phyloP scores from a whole-genome alignment of 2,797 vertebrate genomes.

The Rallus crepitans region DNA sequence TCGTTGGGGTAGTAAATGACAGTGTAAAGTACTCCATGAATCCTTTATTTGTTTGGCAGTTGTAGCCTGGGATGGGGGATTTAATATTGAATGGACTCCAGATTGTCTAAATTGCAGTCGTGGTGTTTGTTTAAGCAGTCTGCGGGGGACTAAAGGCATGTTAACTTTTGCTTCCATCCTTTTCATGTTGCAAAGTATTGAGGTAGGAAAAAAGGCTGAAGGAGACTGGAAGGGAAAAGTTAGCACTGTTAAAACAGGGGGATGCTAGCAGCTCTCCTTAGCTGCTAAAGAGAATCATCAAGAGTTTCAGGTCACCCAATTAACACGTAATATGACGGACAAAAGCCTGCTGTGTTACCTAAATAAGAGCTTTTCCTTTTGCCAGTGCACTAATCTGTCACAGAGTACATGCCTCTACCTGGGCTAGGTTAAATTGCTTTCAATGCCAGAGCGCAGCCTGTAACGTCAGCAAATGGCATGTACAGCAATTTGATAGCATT shows the following conservation, averaged over 20 bases:
- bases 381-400: constrained; percentile 23
- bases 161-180: constrained; percentile 77
- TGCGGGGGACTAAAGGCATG: constrained; percentile 70
- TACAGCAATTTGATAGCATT: constrained; percentile 28
- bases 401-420: constrained; percentile 24
- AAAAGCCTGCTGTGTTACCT: constrained; percentile 56
- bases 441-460: constrained; percentile 54
- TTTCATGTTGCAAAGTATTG: constrained; percentile 65
- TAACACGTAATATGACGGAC: constrained; percentile 39
- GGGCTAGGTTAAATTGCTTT: constrained; percentile 11
- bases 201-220: constrained; percentile 38
- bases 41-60: constrained; percentile 76
- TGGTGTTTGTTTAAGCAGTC: constrained; percentile 76
- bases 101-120: constrained; percentile 76
- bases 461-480: constrained; percentile 14
- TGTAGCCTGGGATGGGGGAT: constrained; percentile 68
- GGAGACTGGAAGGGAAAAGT: constrained; percentile 23
- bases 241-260: constrained; percentile 55
- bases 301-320: constrained; percentile 58
- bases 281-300: constrained; percentile 66
- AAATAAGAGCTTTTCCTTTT: constrained; percentile 67
- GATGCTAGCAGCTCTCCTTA: constrained; percentile 45
- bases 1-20: constrained; percentile 52
- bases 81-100: constrained; percentile 79
- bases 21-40: constrained; percentile 69